Percentiles rank a stretch among this genome's conserved stretches.
These are phyloP conservation scores for Shinisaurus crocodilurus DNA, from an alignment of 2,113 vertebrate species.

Conservation along the genomic window DNA sequence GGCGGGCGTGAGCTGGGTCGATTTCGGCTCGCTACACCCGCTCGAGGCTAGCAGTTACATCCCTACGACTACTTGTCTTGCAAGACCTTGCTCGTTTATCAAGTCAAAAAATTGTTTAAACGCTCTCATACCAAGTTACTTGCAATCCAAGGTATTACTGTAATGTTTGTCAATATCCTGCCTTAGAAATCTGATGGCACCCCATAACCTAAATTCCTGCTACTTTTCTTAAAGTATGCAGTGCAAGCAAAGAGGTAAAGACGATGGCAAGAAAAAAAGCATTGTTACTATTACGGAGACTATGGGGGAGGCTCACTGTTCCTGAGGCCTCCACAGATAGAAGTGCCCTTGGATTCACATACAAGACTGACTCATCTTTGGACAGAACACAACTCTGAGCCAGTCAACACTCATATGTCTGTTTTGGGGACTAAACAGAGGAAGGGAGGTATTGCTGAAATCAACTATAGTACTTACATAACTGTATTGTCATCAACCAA, in stretches of 20 bases:
- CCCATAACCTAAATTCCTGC: neutral
- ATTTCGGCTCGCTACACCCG: too few species aligned
- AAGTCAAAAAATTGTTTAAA: too few species aligned
- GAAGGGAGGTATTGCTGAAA: constrained; percentile 41
- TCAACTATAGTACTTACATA: constrained; percentile 89
- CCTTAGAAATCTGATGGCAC: too few species aligned
- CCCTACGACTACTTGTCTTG: too few species aligned
- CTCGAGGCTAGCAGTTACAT: too few species aligned
- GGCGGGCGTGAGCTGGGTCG: too few species aligned
- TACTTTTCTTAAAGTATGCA: neutral
- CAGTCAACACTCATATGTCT: neutral
- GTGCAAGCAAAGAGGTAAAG: neutral
- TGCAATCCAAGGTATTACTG: too few species aligned
- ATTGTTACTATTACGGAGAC: neutral
- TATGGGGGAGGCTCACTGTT: neutral
- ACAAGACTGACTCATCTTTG: neutral
- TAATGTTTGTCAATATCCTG: neutral
- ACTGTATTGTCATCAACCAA: constrained; percentile 99
- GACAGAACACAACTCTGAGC: constrained; percentile 7
- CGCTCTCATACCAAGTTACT: too few species aligned
- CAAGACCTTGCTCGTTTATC: too few species aligned
- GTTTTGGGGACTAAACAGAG: constrained; percentile 10
- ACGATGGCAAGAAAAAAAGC: neutral
- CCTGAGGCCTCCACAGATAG: neutral
- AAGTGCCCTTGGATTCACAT: neutral